phyloP scores from a whole-genome alignment of 2,113 vertebrate genomes.

The Leptosomus discolor region DNA sequence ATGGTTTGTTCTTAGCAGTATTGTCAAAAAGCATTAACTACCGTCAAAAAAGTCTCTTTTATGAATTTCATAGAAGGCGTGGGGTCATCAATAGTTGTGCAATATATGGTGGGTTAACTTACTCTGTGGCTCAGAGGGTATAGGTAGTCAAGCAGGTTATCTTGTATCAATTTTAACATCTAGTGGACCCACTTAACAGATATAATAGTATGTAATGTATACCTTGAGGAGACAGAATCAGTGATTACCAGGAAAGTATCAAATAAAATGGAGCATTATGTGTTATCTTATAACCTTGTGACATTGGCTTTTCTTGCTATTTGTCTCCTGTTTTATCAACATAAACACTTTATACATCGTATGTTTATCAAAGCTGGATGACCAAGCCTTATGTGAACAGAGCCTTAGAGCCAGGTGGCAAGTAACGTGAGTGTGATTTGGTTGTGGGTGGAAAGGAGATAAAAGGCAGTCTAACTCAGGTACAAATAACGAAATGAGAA shows the following conservation, averaged over 20 bases:
- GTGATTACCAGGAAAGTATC: not conserved
- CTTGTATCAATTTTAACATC: not conserved
- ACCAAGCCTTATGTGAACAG: not conserved
- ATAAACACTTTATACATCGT: not conserved
- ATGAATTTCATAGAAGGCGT: not conserved
- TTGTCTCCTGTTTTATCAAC: not conserved
- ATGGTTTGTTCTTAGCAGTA: not conserved
- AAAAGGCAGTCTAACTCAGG: not conserved
- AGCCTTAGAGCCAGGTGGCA: not conserved
- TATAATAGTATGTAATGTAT: rapidly evolving
- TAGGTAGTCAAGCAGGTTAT: not conserved
- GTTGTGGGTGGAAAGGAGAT: not conserved
- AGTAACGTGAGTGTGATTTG: not conserved
- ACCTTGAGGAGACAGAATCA: not conserved
- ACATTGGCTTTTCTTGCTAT: not conserved
- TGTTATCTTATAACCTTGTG: not conserved
- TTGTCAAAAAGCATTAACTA: not conserved
- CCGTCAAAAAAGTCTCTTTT: not conserved
- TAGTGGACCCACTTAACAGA: not conserved
- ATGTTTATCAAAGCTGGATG: not conserved
- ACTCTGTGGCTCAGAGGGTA: not conserved
- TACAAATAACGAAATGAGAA: not conserved
- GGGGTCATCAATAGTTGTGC: not conserved
- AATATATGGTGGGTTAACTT: not conserved
- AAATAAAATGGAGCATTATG: not conserved